phyloP scores from a whole-genome alignment of 35 echinoderm and acorn worm genomes.

The Lytechinus pictus region DNA sequence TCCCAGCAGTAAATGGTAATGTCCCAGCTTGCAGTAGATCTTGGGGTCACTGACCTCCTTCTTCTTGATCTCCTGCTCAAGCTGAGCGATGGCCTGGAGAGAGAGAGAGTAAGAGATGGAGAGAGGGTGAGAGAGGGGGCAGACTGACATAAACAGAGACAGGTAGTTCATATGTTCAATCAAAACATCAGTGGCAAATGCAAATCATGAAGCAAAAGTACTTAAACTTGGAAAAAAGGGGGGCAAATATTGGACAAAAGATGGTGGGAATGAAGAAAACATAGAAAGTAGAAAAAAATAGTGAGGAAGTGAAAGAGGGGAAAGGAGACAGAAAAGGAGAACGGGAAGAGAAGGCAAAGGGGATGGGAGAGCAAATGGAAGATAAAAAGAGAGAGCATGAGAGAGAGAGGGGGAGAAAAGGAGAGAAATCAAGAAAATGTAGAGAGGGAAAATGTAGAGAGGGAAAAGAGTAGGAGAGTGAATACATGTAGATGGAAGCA shows the following conservation, averaged over 20 bases:
- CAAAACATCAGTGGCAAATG: too few relatives aligned
- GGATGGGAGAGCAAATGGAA: too few relatives aligned
- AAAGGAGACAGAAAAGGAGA: neutral
- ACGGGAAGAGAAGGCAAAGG: neutral
- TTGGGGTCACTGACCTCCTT: constrained; percentile 56
- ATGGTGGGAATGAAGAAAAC: too few relatives aligned
- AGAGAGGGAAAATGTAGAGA: neutral
- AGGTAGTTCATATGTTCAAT: too few relatives aligned
- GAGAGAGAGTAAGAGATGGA: neutral
- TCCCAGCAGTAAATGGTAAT: constrained; percentile 66
- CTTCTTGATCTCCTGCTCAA: constrained; percentile 63
- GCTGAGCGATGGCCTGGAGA: constrained; percentile 55
- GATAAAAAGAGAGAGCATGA: neutral
- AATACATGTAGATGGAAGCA: neutral
- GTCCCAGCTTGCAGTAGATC: constrained; percentile 66
- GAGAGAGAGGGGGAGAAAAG: neutral
- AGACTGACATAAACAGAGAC: too few relatives aligned
- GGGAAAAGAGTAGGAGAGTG: neutral
- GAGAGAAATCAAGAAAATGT: neutral
- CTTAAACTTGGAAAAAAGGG: too few relatives aligned
- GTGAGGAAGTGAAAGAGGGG: neutral
- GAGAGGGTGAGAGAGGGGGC: neutral
- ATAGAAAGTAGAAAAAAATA: neutral
- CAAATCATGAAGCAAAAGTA: too few relatives aligned
- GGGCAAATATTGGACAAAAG: too few relatives aligned